Conservation (phyloP, 2,113 vertebrate species). For the Blennius ocellaris region DNA sequence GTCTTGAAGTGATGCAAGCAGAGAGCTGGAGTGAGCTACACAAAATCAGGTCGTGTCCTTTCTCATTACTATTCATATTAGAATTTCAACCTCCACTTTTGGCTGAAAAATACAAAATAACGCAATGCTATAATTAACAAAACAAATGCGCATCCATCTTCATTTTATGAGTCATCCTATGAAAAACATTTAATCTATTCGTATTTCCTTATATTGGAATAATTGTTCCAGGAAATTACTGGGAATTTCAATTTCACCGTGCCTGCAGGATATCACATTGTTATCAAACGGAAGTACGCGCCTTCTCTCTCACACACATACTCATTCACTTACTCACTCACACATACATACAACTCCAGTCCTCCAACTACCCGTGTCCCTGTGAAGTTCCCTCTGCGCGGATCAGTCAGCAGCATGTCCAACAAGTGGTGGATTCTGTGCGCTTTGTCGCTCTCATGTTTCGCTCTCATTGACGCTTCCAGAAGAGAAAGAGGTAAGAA, state of each 20-base stretch:
- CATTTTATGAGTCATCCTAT: not conserved
- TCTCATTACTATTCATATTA: not conserved
- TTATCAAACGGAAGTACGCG: constrained; percentile 74
- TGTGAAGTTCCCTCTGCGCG: constrained; percentile 23
- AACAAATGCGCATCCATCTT: not conserved
- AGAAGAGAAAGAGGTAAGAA: constrained; percentile 58
- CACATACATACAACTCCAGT: constrained; percentile 17
- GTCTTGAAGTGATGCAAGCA: constrained; percentile 17
- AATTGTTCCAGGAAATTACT: constrained; percentile 22
- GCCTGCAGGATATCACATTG: not conserved
- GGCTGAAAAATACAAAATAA: too few species aligned
- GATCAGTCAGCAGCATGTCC: constrained; percentile 46
- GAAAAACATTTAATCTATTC: not conserved
- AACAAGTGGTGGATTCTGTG: constrained; percentile 54
- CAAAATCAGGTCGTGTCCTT: not conserved
- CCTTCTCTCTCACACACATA: constrained; percentile 19
- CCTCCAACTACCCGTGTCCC: constrained; percentile 54
- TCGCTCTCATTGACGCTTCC: constrained; percentile 20
- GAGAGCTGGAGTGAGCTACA: too few species aligned
- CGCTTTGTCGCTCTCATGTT: constrained; percentile 33
- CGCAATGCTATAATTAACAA: not conserved
- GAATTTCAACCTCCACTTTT: too few species aligned
- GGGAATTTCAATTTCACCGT: constrained; percentile 9
- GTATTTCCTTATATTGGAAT: not conserved
- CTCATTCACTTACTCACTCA: not conserved